Conservation (phyloP, 1,140 invertebrate genomes). For the Neodiprion virginianus region DNA sequence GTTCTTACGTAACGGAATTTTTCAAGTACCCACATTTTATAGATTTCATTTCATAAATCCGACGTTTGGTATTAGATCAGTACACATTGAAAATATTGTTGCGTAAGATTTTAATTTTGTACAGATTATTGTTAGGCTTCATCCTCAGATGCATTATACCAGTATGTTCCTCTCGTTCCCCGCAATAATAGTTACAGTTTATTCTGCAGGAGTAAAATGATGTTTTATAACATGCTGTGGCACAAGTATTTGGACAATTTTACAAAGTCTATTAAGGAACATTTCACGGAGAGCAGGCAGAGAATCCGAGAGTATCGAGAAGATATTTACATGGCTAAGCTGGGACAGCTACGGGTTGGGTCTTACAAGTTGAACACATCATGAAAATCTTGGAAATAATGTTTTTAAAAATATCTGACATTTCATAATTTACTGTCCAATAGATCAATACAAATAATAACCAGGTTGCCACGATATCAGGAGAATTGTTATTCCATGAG, state of each 20-base stretch:
- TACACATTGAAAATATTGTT: no score
- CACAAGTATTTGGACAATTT: conserved; percentile 13
- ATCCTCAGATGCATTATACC: no score
- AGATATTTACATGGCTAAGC: neutral
- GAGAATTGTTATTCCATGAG: no score
- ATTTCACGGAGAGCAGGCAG: neutral
- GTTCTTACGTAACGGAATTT: conserved; percentile 22
- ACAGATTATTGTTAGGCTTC: no score
- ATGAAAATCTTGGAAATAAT: neutral
- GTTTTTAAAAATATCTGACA: neutral
- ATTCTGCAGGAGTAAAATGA: conserved; percentile 26
- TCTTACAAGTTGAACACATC: neutral
- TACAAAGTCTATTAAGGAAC: neutral
- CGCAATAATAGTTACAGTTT: no score
- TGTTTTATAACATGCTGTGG: conserved; percentile 25
- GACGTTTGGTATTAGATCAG: no score
- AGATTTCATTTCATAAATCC: no score
- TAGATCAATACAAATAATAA: no score
- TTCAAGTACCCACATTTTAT: conserved; percentile 24
- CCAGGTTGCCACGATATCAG: neutral
- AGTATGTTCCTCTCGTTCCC: no score
- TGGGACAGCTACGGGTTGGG: neutral
- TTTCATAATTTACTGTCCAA: neutral
- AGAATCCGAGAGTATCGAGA: neutral
- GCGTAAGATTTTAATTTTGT: no score